These are phyloP conservation scores for Drosophila antonietae DNA, from an alignment of 2,888 invertebrate species.

Conservation along the genomic window DNA sequence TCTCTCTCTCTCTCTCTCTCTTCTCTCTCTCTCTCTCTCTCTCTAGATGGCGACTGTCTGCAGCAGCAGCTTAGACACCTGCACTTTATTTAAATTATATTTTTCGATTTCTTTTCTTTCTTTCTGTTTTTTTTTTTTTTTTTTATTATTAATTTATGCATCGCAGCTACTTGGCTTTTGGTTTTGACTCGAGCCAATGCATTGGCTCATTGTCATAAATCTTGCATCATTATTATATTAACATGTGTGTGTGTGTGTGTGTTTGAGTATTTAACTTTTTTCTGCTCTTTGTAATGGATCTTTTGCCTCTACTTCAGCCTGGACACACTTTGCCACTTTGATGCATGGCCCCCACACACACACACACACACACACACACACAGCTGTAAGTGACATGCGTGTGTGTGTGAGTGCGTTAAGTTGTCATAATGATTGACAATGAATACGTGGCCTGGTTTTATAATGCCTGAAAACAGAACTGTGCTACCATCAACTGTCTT, in stretches of 20 bases:
- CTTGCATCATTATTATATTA: conserved; percentile 65
- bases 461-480: conserved; percentile 38
- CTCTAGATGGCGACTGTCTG: neutral
- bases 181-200: conserved; percentile 26
- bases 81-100: conserved; percentile 52
- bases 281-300: conserved; percentile 21
- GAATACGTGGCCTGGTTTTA: conserved; percentile 69
- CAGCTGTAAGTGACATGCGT: neutral
- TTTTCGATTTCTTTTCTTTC: conserved; percentile 12
- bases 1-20: neutral
- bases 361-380: neutral
- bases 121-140: conserved; percentile 26
- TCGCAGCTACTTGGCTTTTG: conserved; percentile 57
- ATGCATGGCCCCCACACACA: conserved; percentile 34
- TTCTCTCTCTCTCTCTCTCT: neutral
- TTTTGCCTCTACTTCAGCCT: conserved; percentile 15
- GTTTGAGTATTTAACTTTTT: conserved; percentile 22
- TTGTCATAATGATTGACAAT: conserved; percentile 80
- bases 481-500: conserved; percentile 4
- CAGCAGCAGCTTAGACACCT: conserved; percentile 29
- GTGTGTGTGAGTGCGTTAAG: conserved; percentile 54
- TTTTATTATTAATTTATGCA: conserved; percentile 54
- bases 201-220: conserved; percentile 64
- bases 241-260: conserved; percentile 40
- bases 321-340: conserved; percentile 40